Conservation (phyloP, 2,113 vertebrate genomes). For the Ovis aries region DNA sequence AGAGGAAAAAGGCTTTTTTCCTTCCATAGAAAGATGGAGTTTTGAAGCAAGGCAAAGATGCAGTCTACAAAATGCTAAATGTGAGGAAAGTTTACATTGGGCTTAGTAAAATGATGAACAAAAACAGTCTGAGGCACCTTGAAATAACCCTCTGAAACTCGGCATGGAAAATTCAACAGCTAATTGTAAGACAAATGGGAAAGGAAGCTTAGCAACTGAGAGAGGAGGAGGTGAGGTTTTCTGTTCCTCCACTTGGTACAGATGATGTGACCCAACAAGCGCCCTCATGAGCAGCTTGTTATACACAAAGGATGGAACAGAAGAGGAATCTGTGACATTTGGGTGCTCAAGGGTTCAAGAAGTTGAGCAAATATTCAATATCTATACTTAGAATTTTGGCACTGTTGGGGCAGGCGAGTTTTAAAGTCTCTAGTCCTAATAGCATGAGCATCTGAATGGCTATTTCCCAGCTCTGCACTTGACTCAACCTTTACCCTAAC, state of each 20-base stretch:
- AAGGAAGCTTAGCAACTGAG: not conserved
- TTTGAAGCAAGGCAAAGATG: constrained; percentile 13
- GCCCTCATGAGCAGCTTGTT: not conserved
- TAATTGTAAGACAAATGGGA: not conserved
- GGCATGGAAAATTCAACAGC: not conserved
- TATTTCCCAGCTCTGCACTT: not conserved
- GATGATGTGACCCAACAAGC: not conserved
- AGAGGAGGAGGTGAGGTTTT: not conserved
- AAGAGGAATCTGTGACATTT: not conserved
- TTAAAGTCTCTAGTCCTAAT: not conserved
- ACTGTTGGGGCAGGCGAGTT: not conserved
- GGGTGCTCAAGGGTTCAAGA: not conserved
- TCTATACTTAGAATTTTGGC: not conserved
- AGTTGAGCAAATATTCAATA: not conserved
- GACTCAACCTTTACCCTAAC: not conserved
- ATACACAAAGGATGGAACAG: not conserved
- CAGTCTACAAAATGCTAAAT: not conserved
- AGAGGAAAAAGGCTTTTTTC: not conserved
- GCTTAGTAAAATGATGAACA: not conserved
- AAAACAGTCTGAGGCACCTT: not conserved
- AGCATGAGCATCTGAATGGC: not conserved
- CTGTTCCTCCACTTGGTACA: not conserved
- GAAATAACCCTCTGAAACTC: not conserved
- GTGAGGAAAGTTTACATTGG: not conserved
- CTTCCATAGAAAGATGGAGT: not conserved